phyloP scores from a whole-genome alignment of 2,888 invertebrate genomes.

The Minunthozetes semirufus region DNA sequence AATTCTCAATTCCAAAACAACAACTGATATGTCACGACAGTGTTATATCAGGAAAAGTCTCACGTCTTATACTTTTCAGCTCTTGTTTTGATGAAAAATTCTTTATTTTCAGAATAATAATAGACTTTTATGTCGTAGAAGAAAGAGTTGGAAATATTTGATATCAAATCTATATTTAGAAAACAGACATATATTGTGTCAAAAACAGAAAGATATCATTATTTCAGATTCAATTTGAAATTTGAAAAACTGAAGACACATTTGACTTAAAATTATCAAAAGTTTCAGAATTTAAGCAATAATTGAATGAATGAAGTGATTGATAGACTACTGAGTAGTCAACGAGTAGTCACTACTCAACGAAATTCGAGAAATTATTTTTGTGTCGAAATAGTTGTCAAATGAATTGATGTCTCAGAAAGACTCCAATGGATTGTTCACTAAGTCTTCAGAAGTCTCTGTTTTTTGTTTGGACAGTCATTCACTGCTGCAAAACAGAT shows the following conservation, averaged over 20 bases:
- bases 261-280: neutral
- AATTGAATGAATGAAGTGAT: too few species aligned
- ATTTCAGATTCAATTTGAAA: too few species aligned
- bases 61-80: neutral
- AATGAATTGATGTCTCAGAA: too few species aligned
- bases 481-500: too few species aligned
- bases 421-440: too few species aligned
- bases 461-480: too few species aligned
- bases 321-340: too few species aligned
- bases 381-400: too few species aligned
- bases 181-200: neutral
- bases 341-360: too few species aligned
- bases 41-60: neutral
- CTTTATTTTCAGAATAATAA: neutral
- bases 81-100: neutral
- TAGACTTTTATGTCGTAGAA: neutral
- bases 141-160: neutral
- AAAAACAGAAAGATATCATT: neutral
- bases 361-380: too few species aligned
- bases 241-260: neutral
- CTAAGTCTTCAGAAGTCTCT: too few species aligned
- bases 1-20: neutral
- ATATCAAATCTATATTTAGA: constrained; percentile 13
- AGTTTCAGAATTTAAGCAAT: too few species aligned
- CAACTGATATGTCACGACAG: neutral